These are phyloP conservation scores for Acipenser ruthenus DNA, from an alignment of 2,797 vertebrate species.

Conservation along the genomic window DNA sequence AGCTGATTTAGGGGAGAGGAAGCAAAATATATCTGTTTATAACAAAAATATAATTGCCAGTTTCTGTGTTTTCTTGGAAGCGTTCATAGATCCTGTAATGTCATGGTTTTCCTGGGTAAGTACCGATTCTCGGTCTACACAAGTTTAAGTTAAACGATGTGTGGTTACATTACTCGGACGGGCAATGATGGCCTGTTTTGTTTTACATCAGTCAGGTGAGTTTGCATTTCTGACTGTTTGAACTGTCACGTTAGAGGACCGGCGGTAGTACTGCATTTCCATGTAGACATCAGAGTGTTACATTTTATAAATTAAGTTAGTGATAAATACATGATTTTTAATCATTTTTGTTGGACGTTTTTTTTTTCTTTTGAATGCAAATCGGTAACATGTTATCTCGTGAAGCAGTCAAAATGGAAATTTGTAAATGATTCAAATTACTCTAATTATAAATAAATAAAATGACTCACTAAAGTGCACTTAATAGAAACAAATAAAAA, in stretches of 20 bases:
- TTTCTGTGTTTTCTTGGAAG: no score
- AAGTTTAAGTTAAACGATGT: conserved; percentile 48
- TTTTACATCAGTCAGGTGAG: conserved; percentile 19
- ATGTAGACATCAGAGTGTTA: no score
- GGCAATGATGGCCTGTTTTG: conserved; percentile 29
- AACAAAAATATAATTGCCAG: conserved; percentile 12
- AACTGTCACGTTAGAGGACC: conserved; percentile 2
- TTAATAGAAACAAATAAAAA: no score
- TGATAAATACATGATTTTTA: neutral
- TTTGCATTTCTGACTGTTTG: conserved; percentile 15
- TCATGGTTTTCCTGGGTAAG: conserved; percentile 56
- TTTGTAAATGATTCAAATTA: no score
- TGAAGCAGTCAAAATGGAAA: neutral
- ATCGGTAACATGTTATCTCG: neutral
- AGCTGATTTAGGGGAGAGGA: conserved; percentile 49
- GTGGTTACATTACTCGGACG: conserved; percentile 21
- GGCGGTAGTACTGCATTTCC: neutral
- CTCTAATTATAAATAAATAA: no score
- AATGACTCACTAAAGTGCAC: no score
- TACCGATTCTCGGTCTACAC: neutral
- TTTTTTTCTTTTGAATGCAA: neutral
- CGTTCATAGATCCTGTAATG: conserved; percentile 25
- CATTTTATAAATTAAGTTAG: neutral
- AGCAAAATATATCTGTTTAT: conserved; percentile 23
- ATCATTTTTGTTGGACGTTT: neutral